Evolutionary conservation across 2,113 vertebrate species (phyloP).

Genomic region (Origma solitaria): DNA sequence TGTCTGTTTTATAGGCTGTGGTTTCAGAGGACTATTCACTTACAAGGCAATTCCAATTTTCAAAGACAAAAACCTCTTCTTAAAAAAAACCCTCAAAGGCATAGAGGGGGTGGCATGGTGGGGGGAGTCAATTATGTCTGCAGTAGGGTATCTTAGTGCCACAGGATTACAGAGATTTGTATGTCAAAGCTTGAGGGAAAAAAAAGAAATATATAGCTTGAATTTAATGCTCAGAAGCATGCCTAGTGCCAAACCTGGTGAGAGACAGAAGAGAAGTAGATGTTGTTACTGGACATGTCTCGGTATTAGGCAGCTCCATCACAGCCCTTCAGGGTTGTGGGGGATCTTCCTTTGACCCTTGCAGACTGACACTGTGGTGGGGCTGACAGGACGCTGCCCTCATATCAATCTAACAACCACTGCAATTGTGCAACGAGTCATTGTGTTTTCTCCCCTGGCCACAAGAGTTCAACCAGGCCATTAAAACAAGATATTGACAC

Average conservation of each 20-base stretch:
- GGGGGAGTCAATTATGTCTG: not conserved
- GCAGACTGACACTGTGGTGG: not conserved
- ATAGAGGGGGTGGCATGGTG: fast-evolving
- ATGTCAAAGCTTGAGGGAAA: not conserved
- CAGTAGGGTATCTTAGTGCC: not conserved
- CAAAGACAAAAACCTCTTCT: not conserved
- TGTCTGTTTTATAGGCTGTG: not conserved
- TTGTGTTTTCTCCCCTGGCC: not conserved
- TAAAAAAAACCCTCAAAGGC: not conserved
- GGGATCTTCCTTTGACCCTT: not conserved
- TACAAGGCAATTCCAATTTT: not conserved
- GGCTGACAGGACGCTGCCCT: not conserved
- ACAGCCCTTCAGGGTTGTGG: not conserved
- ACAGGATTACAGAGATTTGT: not conserved
- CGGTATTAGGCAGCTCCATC: not conserved
- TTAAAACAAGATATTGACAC: not conserved
- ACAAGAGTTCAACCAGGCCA: not conserved
- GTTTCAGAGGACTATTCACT: not conserved
- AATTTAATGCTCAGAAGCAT: not conserved
- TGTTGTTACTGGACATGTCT: not conserved
- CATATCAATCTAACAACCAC: fast-evolving
- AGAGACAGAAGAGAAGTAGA: not conserved
- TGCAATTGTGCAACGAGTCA: fast-evolving
- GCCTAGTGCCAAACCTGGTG: not conserved
- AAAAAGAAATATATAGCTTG: not conserved